Evolutionary conservation across 2,888 invertebrate genomes (phyloP).

Genomic region (Amblyteles armatorius): DNA sequence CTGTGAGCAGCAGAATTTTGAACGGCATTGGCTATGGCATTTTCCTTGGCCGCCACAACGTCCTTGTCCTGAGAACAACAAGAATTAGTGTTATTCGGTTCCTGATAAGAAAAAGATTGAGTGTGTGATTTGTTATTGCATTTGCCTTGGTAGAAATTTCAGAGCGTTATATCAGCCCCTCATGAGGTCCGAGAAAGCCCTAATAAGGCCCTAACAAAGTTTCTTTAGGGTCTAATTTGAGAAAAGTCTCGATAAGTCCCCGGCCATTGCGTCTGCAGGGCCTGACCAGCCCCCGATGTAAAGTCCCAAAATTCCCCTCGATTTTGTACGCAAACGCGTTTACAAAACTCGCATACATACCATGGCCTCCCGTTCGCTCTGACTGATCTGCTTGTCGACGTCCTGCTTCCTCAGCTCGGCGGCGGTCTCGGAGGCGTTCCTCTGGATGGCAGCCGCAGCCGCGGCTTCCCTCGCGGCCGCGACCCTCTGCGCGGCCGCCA

Average conservation of each 20-base stretch:
- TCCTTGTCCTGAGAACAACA: constrained; percentile 77
- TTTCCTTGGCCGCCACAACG: constrained; percentile 81
- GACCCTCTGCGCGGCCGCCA: constrained; percentile 90
- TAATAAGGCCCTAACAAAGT: too few species aligned
- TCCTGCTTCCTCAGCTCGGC: constrained; percentile 88
- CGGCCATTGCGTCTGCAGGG: too few species aligned
- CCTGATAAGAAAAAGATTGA: too few species aligned
- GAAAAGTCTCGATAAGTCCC: too few species aligned
- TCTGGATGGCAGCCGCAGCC: constrained; percentile 90
- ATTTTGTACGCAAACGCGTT: too few species aligned
- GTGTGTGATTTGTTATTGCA: too few species aligned
- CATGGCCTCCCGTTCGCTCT: constrained; percentile 82
- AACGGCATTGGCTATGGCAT: constrained; percentile 81
- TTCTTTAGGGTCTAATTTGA: too few species aligned
- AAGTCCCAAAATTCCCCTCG: too few species aligned
- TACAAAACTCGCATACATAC: constrained; percentile 65
- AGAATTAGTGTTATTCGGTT: background rate
- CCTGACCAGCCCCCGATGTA: too few species aligned
- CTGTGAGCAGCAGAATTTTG: constrained; percentile 78
- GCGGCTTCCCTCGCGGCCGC: constrained; percentile 91
- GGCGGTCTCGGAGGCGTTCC: constrained; percentile 89
- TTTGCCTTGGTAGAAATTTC: too few species aligned
- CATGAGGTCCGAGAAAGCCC: too few species aligned
- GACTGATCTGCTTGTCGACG: constrained; percentile 82
- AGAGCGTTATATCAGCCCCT: too few species aligned